Evolutionary conservation across 2,888 invertebrate genomes (phyloP), one percentile per base, ranked within the genome.

Genomic region (Metalampra italica): DNA sequence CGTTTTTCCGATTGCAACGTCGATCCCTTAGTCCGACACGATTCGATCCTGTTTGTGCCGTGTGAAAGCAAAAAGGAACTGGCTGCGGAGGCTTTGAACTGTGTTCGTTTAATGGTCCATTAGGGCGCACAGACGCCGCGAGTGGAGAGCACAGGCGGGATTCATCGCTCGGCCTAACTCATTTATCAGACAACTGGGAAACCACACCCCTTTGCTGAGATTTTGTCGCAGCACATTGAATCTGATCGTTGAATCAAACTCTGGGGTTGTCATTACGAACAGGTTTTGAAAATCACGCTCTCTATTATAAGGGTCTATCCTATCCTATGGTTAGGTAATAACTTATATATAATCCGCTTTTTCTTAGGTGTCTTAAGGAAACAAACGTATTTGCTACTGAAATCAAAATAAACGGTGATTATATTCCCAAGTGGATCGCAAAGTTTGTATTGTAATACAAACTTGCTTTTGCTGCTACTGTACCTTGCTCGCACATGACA

Each of bases 81-180:
- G 53, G 42, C 29, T 37, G 46, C 29, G 47, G 52, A 51, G 44
- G 51, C 54, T 57, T 62, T 54, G 53, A 55, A 57, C 57, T 57
- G 43, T 51, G 49, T 55, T 45, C 47, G 13, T 44, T 52, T 64
- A 66, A 69, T 64, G 66, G 60, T 52, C 59, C 69, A 67, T 68
- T 62, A 68, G 53, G 43, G 46, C 42, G 32, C 48, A 41, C 39
- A 15, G 38, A 32, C 32, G 8, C 32, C 8, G 9, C 11, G 11
- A 32, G 9, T 32, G 3, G 9, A 32, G 32, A 32, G 32, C 11
- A 11, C 32, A 32, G 29, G 29, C 37, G 38, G 48, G 44, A 48
- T 48, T 40, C 46, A 46, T 34, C 41, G 41, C 48, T 44, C 43
- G 29, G 48, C 39, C 29, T 30, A 43, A 30, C 38, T 48, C 48